phyloP scores from a whole-genome alignment of 2,797 vertebrate genomes.

The Coccyzus lansbergi region DNA sequence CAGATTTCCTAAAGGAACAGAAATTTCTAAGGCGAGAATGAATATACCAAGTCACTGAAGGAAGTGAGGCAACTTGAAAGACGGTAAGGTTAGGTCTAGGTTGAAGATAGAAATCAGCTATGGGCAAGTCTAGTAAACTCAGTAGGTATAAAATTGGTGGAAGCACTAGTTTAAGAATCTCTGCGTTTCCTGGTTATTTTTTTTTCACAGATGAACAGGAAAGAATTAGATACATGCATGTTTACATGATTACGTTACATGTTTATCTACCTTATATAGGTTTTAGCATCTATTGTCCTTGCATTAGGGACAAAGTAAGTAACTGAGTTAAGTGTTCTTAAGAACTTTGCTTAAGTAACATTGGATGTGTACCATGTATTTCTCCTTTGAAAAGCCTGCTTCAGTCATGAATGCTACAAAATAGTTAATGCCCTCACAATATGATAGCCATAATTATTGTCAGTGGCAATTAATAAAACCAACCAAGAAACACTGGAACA shows the following conservation, averaged over 20 bases:
- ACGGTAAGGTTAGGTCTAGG: neutral
- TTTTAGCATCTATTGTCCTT: neutral
- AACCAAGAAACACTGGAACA: neutral
- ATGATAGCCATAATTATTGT: neutral
- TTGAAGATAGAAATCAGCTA: neutral
- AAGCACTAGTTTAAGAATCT: neutral
- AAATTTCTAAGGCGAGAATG: neutral
- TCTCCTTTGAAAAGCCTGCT: neutral
- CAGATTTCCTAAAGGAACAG: neutral
- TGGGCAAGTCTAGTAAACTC: neutral
- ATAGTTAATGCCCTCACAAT: neutral
- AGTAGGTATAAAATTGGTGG: neutral
- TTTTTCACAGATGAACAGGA: neutral
- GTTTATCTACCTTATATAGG: neutral
- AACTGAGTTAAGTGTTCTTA: too few relatives aligned
- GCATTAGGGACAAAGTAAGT: too few relatives aligned
- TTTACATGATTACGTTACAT: neutral
- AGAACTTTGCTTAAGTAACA: neutral
- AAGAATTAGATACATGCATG: neutral
- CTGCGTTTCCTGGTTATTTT: neutral
- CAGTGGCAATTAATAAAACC: neutral
- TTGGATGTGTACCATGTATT: fast-evolving
- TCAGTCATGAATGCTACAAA: fast-evolving
- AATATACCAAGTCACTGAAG: neutral
- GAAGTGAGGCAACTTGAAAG: neutral